These are phyloP conservation scores for Caiman crocodilus DNA, from an alignment of 2,797 vertebrate species.

Conservation along the genomic window DNA sequence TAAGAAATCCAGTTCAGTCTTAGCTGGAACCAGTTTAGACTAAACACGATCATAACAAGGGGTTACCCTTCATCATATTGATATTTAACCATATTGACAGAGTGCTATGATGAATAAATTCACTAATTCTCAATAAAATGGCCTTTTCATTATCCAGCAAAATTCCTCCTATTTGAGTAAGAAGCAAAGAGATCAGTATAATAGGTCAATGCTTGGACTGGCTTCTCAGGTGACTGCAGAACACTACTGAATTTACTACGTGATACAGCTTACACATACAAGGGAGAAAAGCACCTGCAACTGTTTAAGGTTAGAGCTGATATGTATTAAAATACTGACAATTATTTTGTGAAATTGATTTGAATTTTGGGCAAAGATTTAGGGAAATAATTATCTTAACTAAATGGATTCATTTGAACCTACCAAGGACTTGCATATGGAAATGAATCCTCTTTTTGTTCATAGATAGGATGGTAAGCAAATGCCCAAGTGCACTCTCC, in stretches of 20 bases:
- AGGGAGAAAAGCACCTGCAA: not conserved
- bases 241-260: not conserved
- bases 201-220: not conserved
- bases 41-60: not conserved
- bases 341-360: not conserved
- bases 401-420: not conserved
- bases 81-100: too few species aligned
- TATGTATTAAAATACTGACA: not conserved
- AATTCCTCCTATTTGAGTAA: not conserved
- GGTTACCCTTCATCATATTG: not conserved
- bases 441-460: not conserved
- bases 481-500: not conserved
- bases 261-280: not conserved
- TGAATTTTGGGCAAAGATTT: not conserved
- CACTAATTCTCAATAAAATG: too few species aligned
- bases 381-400: not conserved
- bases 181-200: slow-evolving; percentile 20
- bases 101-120: too few species aligned
- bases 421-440: not conserved
- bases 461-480: not conserved
- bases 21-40: slow-evolving; percentile 21
- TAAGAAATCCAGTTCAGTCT: not conserved
- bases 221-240: not conserved
- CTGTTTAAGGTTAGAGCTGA: rapidly evolving
- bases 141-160: too few species aligned